Conservation (phyloP, 2,797 vertebrate genomes). For the Pseudochirops corinnae region DNA sequence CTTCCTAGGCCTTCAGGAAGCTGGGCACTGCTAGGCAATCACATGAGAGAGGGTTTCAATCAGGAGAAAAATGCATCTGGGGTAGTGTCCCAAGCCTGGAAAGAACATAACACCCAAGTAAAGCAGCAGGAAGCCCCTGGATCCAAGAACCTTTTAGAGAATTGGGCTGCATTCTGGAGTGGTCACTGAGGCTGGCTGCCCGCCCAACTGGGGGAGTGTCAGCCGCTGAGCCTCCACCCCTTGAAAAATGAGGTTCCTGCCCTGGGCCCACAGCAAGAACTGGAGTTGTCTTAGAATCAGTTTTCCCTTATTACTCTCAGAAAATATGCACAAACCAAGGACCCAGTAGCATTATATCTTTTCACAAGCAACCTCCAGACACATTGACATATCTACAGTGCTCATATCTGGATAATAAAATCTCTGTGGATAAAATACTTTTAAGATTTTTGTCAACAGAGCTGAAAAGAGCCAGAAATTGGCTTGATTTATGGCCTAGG, state of each 20-base stretch:
- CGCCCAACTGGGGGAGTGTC: constrained; percentile 4
- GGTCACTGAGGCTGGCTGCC: constrained; percentile 10
- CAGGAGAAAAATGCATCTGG: constrained; percentile 50
- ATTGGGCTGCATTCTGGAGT: not conserved
- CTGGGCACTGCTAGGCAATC: constrained; percentile 6
- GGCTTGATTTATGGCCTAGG: not conserved
- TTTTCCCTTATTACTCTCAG: constrained; percentile 4
- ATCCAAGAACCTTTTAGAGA: constrained; percentile 21
- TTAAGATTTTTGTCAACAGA: constrained; percentile 30
- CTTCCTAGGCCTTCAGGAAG: constrained; percentile 8
- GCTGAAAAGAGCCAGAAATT: constrained; percentile 11
- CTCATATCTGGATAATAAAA: constrained; percentile 6
- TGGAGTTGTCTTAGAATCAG: not conserved
- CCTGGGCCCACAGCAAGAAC: not conserved
- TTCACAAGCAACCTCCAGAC: constrained; percentile 37
- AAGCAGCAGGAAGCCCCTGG: not conserved
- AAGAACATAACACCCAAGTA: constrained; percentile 52
- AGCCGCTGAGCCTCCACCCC: not conserved
- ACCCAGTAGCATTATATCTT: not conserved
- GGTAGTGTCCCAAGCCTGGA: constrained; percentile 26
- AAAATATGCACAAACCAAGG: constrained; percentile 43
- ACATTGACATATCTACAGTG: constrained; percentile 4
- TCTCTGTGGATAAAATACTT: not conserved
- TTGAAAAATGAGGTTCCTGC: not conserved
- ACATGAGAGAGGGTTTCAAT: constrained; percentile 19